Base-by-base conservation (phyloP, 2,888 invertebrate genomes). In the Euplagia quadripunctaria region DNA sequence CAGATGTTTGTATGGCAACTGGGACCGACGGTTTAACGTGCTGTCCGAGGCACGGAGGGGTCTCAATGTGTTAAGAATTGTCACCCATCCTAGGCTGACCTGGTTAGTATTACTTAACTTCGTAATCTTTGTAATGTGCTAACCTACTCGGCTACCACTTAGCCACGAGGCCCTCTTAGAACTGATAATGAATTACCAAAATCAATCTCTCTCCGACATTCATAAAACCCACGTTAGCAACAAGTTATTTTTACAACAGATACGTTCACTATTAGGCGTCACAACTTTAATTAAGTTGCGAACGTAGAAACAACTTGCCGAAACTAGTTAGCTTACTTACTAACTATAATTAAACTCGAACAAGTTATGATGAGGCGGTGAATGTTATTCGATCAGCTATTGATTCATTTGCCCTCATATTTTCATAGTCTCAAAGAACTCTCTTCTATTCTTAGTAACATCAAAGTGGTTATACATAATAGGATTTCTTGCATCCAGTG, bases 281-380 rank as follows among this genome's bases (percentile, higher is more conserved):
- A 82, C 84, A 91, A 93, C 87, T 92, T 92, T 91, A 91, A 93
- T 93, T 90, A 92, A 90, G 87, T 87, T 87, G 86, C 83, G 85
- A 89, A 89, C 89, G 88, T 89, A 90, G 87, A 88, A 91, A 93
- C 90, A 87, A 93, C 90, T 93, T 92, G 82, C 88, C 89, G 76
- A 91, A 92, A 93, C 92, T 93, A 92, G 92, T 93, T 92, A 92
- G 74, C 86, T 81, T 87, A 87, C 86, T 89, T 87, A 86, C 88
- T 87, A 89, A 92, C 90, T 90, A 90, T 91, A 91, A 92, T 92
- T 92, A 90, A 92, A 91, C 87, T 92, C 87, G 86, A 86, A 79
- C 79, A 86, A 90, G 87, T 90, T 93, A 90, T 90, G 88, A 90
- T 88, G 87, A 89, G 83, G 77, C 76, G 82, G 81, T 77, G 81